Base-by-base conservation (phyloP, 2,888 invertebrate species). In the Drosophila buzzatii region DNA sequence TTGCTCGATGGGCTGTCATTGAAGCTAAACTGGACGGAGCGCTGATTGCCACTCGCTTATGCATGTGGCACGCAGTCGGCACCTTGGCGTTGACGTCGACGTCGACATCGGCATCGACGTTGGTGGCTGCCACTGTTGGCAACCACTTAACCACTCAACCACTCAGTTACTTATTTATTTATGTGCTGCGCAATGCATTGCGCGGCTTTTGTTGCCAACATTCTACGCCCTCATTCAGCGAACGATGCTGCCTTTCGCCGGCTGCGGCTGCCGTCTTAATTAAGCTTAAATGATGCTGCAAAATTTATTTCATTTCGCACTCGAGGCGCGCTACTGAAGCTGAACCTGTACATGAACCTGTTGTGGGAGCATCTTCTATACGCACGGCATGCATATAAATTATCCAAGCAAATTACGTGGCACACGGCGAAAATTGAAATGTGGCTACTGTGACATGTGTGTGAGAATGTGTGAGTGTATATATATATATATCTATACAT, bases 261-360 rank as follows among this genome's bases (percentile, higher is more conserved):
- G 63, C 73, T 85, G 85, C 69, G 85, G 84, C 71, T 79, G 83
- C 76, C 81, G 79, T 88, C 89, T 91, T 90, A 90, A 90, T 90
- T 90, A 91, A 91, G 90, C 87, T 80, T 88, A 91, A 90, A 90
- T 90, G 90, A 90, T 81, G 85, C 81, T 89, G 89, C 90, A 90
- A 89, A 89, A 89, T 90, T 85, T 82, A 88, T 90, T 90, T 88
- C 89, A 85, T 88, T 85, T 89, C 85, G 75, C 89, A 85, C 89
- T 81, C 70, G 65, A 73, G 57, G 68, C 58, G 41, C 63, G 39
- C 61, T 18, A 59, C 39, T 37, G 52, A 53, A 56, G 23, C 70
- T 44, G 49, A 44, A 49, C 33, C 44, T 49, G 41, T 33, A 45
- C 51, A 64, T 60, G 63, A 49, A 57, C 42, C 64, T 45, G 37